Conservation (phyloP, 2,113 vertebrate genomes). For the Taurulus bubalis region DNA sequence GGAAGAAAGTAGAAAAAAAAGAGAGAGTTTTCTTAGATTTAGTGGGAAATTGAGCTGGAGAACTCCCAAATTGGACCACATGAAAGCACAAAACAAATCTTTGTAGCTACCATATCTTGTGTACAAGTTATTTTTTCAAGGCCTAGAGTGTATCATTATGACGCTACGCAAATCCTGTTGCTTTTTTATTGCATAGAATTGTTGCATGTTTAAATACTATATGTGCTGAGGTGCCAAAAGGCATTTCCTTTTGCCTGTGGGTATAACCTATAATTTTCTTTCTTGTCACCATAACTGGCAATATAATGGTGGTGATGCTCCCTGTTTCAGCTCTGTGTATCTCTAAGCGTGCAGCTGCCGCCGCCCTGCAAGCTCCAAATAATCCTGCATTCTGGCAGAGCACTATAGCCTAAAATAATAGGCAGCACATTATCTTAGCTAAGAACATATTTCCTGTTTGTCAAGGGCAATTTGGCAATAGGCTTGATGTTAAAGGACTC, state of each 20-base stretch:
- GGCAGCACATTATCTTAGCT: slow-evolving; percentile 74
- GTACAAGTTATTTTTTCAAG: slow-evolving; percentile 27
- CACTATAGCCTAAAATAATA: slow-evolving; percentile 73
- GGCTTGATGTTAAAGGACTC: slow-evolving; percentile 81
- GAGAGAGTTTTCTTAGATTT: slow-evolving; percentile 5
- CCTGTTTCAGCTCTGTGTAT: slow-evolving; percentile 70
- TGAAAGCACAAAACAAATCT: slow-evolving; percentile 55
- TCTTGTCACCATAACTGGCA: slow-evolving; percentile 69
- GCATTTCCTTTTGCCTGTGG: slow-evolving; percentile 61
- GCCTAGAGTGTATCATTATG: slow-evolving; percentile 22
- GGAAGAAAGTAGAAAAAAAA: background rate
- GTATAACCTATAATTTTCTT: slow-evolving; percentile 64
- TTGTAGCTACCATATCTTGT: slow-evolving; percentile 32
- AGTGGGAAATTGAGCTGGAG: slow-evolving; percentile 28
- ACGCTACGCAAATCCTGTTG: slow-evolving; percentile 16
- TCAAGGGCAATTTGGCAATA: slow-evolving; percentile 82
- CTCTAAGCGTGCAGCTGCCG: slow-evolving; percentile 75
- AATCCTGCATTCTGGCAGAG: slow-evolving; percentile 75
- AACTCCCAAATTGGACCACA: slow-evolving; percentile 39
- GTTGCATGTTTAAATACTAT: slow-evolving; percentile 53
- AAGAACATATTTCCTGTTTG: slow-evolving; percentile 79
- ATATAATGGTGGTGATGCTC: slow-evolving; percentile 65
- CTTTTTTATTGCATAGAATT: slow-evolving; percentile 29
- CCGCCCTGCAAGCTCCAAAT: slow-evolving; percentile 67
- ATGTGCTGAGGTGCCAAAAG: slow-evolving; percentile 33